phyloP scores from a whole-genome alignment of 2,797 vertebrate genomes.

The Sciurus vulgaris region DNA sequence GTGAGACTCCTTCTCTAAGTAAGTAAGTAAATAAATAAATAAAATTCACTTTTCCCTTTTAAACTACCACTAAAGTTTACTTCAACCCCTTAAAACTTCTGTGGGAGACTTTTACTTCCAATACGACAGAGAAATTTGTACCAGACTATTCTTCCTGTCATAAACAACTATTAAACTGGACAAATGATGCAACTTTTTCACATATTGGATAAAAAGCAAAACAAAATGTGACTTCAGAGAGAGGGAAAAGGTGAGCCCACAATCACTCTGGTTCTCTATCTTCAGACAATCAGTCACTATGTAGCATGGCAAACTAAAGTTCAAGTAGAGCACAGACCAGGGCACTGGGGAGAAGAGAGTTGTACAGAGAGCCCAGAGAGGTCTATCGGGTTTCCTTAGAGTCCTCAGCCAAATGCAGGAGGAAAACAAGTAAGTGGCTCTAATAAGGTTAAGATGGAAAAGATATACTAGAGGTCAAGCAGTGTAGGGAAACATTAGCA shows the following conservation, averaged over 20 bases:
- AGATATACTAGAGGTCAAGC: slow-evolving; percentile 9
- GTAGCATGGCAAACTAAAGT: not conserved
- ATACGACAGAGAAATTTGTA: not conserved
- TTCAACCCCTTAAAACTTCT: slow-evolving; percentile 32
- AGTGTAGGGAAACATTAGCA: not conserved
- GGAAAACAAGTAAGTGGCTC: not conserved
- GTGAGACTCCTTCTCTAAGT: not conserved
- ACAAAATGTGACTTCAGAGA: not conserved
- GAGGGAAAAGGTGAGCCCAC: not conserved
- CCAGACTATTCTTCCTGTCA: not conserved
- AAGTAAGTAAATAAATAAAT: too few species aligned
- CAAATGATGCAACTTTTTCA: slow-evolving; percentile 23
- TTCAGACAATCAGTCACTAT: not conserved
- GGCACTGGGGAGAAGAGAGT: not conserved
- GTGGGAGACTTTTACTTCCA: not conserved
- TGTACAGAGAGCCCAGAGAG: not conserved
- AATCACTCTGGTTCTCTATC: slow-evolving; percentile 16
- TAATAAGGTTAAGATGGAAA: not conserved
- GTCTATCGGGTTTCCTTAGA: not conserved
- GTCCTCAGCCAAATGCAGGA: not conserved
- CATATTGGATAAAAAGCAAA: not conserved
- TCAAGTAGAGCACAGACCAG: not conserved
- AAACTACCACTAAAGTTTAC: slow-evolving; percentile 26
- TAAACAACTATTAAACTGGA: slow-evolving; percentile 33
- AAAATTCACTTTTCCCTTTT: slow-evolving; percentile 1